Base-by-base conservation (phyloP, 1,140 invertebrate species). In the Drosophila bocki region DNA sequence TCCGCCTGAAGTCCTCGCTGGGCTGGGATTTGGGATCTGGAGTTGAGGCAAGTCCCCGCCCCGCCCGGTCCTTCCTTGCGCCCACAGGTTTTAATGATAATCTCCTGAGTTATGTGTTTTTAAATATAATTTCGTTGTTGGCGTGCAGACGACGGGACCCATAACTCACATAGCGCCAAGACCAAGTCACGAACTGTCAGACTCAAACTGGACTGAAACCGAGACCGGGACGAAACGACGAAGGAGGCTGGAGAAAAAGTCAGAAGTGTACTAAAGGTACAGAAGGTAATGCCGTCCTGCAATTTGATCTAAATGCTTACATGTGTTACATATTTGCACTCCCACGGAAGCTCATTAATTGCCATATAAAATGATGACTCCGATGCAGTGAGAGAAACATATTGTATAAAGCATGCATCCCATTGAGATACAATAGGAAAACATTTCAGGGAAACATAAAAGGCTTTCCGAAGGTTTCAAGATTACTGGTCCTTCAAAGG, bases 31-130 rank as follows among this genome's bases (percentile, higher is more conserved):
- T 47, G 58, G 78, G 58, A 48, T 75, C 44, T 64, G 59, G 42
- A 54, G 57, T 29, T 35, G 54, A 22, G 19, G 33, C 19, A 6
- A 39, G 53, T 15, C 32, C 12, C 42, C 42, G 42, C 47, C 32
- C 29, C 35, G 42, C 47, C 37, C 29, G 22, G 19, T 32, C 53
- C 48, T 50, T 47, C 54, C 45, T 37, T 60, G 72, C 88, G 56
- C 91, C 91, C 82, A 92, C 91, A 71, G 72, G 59, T 85, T 92
- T 92, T 92, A 92, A 92, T 92, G 91, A 92, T 92, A 92, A 92
- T 92, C 91, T 92, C 71, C 61, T 92, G 87, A 92, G 82, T 91
- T 92, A 92, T 92, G 91, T 85, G 81, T 92, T 92, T 92, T 92
- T 92, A 92, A 92, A 92, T 92, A 92, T 92, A 91, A 92, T 91